A percentile compares a stretch with the other conserved stretches of the same genome.
phyloP scores from a whole-genome alignment of 2,888 invertebrate genomes.

The Ennomos erosarius region DNA sequence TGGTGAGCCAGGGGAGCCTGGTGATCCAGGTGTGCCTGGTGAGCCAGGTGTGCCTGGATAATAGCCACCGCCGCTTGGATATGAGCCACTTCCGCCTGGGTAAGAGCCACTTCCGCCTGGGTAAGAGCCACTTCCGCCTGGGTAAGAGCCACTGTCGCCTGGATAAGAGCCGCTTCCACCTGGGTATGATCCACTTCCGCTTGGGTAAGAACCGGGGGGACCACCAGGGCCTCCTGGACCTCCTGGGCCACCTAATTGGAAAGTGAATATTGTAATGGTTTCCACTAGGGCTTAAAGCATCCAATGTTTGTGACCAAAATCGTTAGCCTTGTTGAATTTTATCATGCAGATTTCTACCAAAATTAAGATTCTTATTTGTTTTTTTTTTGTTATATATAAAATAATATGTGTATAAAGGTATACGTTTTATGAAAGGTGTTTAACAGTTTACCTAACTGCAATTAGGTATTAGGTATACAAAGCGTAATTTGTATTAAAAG shows the following conservation, averaged over 20 bases:
- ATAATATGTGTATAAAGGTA: too few relatives aligned
- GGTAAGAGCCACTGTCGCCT: constrained; percentile 15
- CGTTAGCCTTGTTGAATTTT: too few relatives aligned
- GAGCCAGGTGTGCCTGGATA: constrained; percentile 23
- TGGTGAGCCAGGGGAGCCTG: constrained; percentile 52
- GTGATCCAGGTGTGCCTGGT: constrained; percentile 43
- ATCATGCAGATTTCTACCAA: too few relatives aligned
- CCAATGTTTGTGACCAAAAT: too few relatives aligned
- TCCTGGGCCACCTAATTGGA: constrained; percentile 25
- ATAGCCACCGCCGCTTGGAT: constrained; percentile 10
- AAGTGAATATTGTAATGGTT: background rate
- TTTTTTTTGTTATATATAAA: too few relatives aligned
- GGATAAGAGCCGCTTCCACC: constrained; percentile 26
- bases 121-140: constrained; percentile 10
- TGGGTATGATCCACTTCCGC: constrained; percentile 36
- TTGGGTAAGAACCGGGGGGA: too few relatives aligned
- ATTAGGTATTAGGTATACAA: background rate
- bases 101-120: constrained; percentile 28
- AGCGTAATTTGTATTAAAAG: background rate
- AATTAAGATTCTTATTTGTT: too few relatives aligned
- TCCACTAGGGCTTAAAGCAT: too few relatives aligned
- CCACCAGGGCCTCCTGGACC: too few relatives aligned
- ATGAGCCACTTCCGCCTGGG: constrained; percentile 33
- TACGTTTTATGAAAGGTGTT: too few relatives aligned
- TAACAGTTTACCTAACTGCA: too few relatives aligned